A percentile compares a stretch with the other conserved stretches of the same genome.
Conservation (phyloP, 92 coral and sea anemone genomes). For the Parazoanthus swiftii region DNA sequence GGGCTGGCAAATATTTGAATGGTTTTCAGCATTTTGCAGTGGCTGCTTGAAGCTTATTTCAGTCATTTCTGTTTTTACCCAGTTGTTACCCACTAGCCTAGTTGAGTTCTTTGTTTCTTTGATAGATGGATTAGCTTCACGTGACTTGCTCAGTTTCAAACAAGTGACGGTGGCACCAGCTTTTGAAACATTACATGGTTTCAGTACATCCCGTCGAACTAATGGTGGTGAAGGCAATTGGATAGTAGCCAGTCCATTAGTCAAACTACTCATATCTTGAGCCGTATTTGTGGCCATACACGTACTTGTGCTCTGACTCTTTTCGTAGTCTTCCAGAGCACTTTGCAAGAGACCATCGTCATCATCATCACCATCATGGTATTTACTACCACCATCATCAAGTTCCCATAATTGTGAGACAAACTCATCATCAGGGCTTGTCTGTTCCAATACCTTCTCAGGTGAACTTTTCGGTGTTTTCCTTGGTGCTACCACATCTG, state of each 20-base stretch:
- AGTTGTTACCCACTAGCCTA: neutral
- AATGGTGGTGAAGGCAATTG: conserved; percentile 17
- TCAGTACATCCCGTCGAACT: neutral
- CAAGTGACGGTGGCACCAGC: neutral
- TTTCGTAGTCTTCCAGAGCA: conserved; percentile 72
- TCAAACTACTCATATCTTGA: neutral
- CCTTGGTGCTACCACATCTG: neutral
- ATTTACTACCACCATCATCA: conserved; percentile 51
- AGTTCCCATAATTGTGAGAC: conserved; percentile 66
- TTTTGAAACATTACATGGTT: neutral
- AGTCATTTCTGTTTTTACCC: neutral
- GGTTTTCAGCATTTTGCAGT: conserved; percentile 12
- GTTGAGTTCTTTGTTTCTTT: neutral
- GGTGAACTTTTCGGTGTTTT: conserved; percentile 13
- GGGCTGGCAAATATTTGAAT: neutral
- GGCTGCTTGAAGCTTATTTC: neutral
- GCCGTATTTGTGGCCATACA: neutral
- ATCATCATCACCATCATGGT: conserved; percentile 42
- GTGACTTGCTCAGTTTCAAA: neutral
- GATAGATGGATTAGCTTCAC: neutral
- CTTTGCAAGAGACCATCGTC: conserved; percentile 61
- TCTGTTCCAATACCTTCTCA: neutral
- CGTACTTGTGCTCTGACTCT: conserved; percentile 25
- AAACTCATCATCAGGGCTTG: conserved; percentile 24
- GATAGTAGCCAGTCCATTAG: neutral